Base-by-base conservation (phyloP, 1,140 invertebrate genomes). In the Elymnias hypermnestra region DNA sequence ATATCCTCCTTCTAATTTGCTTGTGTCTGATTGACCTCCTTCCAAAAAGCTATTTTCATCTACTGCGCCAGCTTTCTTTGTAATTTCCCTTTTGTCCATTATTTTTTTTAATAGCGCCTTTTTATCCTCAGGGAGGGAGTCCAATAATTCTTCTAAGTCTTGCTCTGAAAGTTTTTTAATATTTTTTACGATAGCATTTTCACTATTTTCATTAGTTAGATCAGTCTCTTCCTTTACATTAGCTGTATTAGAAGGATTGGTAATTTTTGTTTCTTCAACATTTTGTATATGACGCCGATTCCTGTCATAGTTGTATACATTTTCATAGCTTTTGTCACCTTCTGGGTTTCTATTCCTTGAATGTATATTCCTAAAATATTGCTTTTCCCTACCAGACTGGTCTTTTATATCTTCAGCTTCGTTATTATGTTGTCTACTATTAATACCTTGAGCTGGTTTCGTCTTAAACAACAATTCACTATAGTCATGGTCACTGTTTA, bases 41-140 rank as follows among this genome's bases (percentile, higher is more conserved):
- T 76, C 71, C 15, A 73, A 51, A 14, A 53, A 67, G 51, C 47
- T 69, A 37, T 72, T 75, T 50, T 76, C 70, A 45, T 85, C 70
- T 4, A 68, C 57, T 31, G 74, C 79, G 6, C 61, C 74, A 9
- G 77, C 67, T 59, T 83, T 85, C 42, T 83, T 85, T 7, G 72
- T 82, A 31, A 83, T 83, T 70, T 85, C 82, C 42, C 79, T 58
- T 53, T 85, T 85, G 7, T 71, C 68, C 15, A 83, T 81, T 15
- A 85, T 75, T 58, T 73, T 74, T 38, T 71, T 72, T 10, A 85
- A 55, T 5, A 85, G 47, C 15, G 42, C 53, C 62, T 64, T 70
- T 61, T 83, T 85, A 36, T 83, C 77, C 15, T 72, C 71, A 3
- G 77, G 65, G 8, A 85, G 58, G 10, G 77, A 75, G 35, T 63